These are phyloP conservation scores for Ennomos quercinarius DNA, from an alignment of 2,888 invertebrate genomes.

Conservation along the genomic window DNA sequence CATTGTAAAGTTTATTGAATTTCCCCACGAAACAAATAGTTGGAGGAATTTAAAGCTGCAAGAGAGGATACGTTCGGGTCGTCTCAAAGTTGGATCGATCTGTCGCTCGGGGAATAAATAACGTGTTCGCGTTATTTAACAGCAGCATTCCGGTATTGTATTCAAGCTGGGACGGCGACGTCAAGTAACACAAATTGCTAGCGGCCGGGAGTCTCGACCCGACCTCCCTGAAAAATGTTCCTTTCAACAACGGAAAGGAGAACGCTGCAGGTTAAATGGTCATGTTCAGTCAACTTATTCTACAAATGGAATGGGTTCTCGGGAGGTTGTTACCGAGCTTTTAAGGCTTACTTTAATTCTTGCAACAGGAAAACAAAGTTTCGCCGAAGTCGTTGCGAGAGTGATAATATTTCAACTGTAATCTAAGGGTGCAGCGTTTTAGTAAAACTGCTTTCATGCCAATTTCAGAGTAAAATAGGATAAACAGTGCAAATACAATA, in stretches of 20 bases:
- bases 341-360: slow-evolving; percentile 34
- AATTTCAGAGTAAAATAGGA: slow-evolving; percentile 11
- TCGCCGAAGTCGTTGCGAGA: slow-evolving; percentile 17
- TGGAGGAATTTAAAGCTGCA: slow-evolving; percentile 27
- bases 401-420: slow-evolving; percentile 17
- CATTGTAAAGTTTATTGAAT: slow-evolving; percentile 34
- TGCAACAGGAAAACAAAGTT: slow-evolving; percentile 29
- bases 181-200: slow-evolving; percentile 70
- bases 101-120: slow-evolving; percentile 61
- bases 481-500: slow-evolving; percentile 13
- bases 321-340: slow-evolving; percentile 33
- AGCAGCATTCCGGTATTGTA: slow-evolving; percentile 63
- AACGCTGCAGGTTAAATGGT: slow-evolving; percentile 66
- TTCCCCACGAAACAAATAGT: slow-evolving; percentile 29
- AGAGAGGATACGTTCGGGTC: slow-evolving; percentile 28
- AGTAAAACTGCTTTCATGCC: background rate
- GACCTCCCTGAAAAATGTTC: slow-evolving; percentile 65
- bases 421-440: slow-evolving; percentile 7
- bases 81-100: slow-evolving; percentile 58
- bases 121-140: slow-evolving; percentile 67
- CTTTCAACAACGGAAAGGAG: slow-evolving; percentile 63
- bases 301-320: slow-evolving; percentile 58
- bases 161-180: slow-evolving; percentile 55
- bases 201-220: slow-evolving; percentile 47
- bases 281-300: slow-evolving; percentile 66